Percentiles rank a stretch among this genome's conserved stretches.
Conservation (phyloP, 37 sponge, comb jelly and placozoan species). For the Spongilla lacustris region DNA sequence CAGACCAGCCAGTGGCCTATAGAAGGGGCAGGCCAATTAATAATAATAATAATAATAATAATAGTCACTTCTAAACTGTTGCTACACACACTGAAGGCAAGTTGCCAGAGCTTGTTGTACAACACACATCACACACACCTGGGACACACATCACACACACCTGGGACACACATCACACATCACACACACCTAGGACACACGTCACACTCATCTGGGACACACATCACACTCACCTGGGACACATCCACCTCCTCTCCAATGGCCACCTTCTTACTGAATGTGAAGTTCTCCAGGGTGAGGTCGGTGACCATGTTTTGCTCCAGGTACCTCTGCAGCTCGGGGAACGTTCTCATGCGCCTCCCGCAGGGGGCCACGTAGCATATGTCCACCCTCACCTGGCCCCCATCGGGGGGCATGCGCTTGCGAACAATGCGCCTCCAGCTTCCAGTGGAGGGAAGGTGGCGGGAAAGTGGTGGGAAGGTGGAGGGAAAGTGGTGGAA, state of each 20-base stretch:
- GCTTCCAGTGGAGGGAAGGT: constrained; percentile 12
- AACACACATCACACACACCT: too few species aligned
- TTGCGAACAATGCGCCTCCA: constrained; percentile 70
- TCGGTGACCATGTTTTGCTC: constrained; percentile 25
- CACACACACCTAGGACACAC: not conserved
- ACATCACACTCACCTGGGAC: constrained; percentile 6
- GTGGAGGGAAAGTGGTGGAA: not conserved
- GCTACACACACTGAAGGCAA: too few species aligned
- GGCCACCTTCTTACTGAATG: constrained; percentile 86
- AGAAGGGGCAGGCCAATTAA: too few species aligned
- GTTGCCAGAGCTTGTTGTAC: too few species aligned
- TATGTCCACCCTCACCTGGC: constrained; percentile 76
- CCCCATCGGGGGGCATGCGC: constrained; percentile 25
- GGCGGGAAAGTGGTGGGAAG: not conserved
- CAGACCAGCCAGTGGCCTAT: too few species aligned
- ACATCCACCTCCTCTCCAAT: constrained; percentile 79
- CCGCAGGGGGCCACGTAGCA: constrained; percentile 88
- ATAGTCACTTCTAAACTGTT: too few species aligned
- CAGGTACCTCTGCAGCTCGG: constrained; percentile 79
- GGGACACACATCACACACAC: constrained; percentile 18
- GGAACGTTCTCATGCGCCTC: constrained; percentile 85
- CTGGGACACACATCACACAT: not conserved
- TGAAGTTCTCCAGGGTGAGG: constrained; percentile 78
- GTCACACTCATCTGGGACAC: not conserved
- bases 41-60: too few species aligned